These are phyloP conservation scores for Halisarca cf. caerulea DNA, from an alignment of 37 sponge, comb jelly and placozoan species.

Conservation along the genomic window DNA sequence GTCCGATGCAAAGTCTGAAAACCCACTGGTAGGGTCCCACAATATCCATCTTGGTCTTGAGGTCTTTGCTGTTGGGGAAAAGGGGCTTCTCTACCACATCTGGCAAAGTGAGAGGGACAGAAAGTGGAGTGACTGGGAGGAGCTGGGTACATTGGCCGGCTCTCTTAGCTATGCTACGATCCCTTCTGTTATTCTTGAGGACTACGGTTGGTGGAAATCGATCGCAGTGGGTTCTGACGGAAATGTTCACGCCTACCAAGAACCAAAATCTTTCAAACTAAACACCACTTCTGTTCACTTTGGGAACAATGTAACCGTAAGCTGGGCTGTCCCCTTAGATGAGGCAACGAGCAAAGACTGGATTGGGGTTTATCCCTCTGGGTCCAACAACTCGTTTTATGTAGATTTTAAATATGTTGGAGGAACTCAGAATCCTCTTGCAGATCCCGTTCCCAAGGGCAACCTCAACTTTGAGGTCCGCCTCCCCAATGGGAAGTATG, in stretches of 20 bases:
- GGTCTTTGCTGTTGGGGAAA: slow-evolving; percentile 52
- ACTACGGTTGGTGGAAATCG: slow-evolving; percentile 56
- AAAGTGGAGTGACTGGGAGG: slow-evolving; percentile 57
- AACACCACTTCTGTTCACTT: slow-evolving; percentile 19
- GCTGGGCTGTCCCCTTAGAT: slow-evolving; percentile 68
- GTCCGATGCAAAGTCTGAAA: slow-evolving; percentile 2
- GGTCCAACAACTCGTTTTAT: slow-evolving; percentile 40
- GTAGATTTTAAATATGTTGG: slow-evolving; percentile 69
- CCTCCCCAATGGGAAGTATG: slow-evolving; percentile 59
- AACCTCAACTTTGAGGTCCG: slow-evolving; percentile 10
- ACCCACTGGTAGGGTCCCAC: slow-evolving; percentile 46
- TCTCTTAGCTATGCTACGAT: slow-evolving; percentile 24
- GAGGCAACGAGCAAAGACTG: slow-evolving; percentile 76
- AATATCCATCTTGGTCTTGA: slow-evolving; percentile 64
- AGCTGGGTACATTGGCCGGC: slow-evolving; percentile 34
- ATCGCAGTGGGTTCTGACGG: background rate
- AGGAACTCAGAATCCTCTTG: slow-evolving; percentile 65
- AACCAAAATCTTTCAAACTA: slow-evolving; percentile 11
- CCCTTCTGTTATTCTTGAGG: slow-evolving; percentile 38
- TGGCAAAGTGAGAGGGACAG: slow-evolving; percentile 59
- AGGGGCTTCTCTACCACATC: slow-evolving; percentile 51
- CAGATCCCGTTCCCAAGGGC: slow-evolving; percentile 67
- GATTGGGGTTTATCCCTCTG: slow-evolving; percentile 67
- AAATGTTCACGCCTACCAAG: background rate
- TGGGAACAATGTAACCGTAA: slow-evolving; percentile 48